Evolutionary conservation across 2,797 vertebrate genomes (phyloP).

Genomic region (Remorina albescens): DNA sequence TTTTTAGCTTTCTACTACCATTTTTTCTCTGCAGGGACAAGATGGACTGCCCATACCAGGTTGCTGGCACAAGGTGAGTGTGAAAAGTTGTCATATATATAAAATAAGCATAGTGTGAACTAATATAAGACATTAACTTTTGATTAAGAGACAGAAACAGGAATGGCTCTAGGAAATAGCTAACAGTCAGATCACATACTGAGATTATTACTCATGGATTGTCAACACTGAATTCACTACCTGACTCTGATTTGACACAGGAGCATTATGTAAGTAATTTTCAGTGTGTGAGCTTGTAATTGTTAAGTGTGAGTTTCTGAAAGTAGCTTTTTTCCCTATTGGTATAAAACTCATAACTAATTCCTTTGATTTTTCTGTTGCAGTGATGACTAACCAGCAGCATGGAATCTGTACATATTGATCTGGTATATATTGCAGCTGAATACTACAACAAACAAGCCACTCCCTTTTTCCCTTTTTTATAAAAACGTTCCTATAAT

Average conservation of each 20-base stretch:
- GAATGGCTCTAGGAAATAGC: neutral
- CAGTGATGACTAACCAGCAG: constrained; percentile 92
- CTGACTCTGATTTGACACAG: constrained; percentile 74
- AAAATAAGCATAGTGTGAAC: constrained; percentile 3
- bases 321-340: constrained; percentile 5
- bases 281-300: constrained; percentile 35
- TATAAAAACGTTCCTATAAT: constrained; percentile 92
- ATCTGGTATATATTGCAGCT: constrained; percentile 91
- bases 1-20: constrained; percentile 21
- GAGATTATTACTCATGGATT: constrained; percentile 19
- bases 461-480: constrained; percentile 55
- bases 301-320: constrained; percentile 34
- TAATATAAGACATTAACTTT: constrained; percentile 19
- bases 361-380: constrained; percentile 81
- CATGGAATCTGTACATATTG: constrained; percentile 91
- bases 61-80: constrained; percentile 96
- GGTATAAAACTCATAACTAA: constrained; percentile 51
- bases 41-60: constrained; percentile 95
- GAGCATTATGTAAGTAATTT: constrained; percentile 77
- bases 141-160: constrained; percentile 1
- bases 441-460: constrained; percentile 75
- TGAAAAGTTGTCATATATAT: neutral
- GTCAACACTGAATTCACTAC: constrained; percentile 38
- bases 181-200: constrained; percentile 24
- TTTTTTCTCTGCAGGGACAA: constrained; percentile 85